These are phyloP conservation scores for Halichoeres trimaculatus DNA, from an alignment of 2,113 vertebrate species.

Conservation along the genomic window DNA sequence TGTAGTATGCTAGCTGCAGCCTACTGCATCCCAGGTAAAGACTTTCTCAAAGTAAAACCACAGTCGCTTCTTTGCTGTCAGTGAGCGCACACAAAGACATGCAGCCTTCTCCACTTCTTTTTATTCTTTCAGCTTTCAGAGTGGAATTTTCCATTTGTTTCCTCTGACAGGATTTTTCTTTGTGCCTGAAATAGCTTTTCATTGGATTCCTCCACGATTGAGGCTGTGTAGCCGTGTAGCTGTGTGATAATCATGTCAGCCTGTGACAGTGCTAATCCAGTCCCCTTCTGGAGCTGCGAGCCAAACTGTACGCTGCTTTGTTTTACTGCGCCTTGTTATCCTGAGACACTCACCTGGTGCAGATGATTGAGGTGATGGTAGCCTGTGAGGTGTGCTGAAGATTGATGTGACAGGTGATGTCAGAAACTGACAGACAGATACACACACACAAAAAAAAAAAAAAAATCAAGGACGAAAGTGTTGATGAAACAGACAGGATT, in stretches of 20 bases:
- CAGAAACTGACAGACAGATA: background rate
- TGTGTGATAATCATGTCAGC: conserved; percentile 53
- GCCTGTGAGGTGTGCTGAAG: background rate
- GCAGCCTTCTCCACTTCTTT: background rate
- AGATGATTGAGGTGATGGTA: background rate
- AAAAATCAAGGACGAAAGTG: background rate
- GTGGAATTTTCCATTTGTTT: conserved; percentile 36
- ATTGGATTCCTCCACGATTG: conserved; percentile 22
- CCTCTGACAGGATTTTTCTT: conserved; percentile 51
- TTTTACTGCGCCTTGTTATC: background rate
- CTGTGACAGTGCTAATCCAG: conserved; percentile 59
- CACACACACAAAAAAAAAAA: background rate
- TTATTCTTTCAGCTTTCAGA: background rate
- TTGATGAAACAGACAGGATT: background rate
- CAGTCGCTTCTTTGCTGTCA: background rate
- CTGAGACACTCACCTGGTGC: background rate
- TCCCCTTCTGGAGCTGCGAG: conserved; percentile 29
- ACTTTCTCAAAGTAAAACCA: background rate
- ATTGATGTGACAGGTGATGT: conserved; percentile 1
- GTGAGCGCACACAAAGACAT: background rate
- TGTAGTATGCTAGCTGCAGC: background rate
- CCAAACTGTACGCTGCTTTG: conserved; percentile 22
- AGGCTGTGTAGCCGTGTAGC: conserved; percentile 15
- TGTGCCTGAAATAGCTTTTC: conserved; percentile 48
- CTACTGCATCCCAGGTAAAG: background rate